Conservation (phyloP, 2,888 invertebrate genomes). For the Onchidella celtica region DNA sequence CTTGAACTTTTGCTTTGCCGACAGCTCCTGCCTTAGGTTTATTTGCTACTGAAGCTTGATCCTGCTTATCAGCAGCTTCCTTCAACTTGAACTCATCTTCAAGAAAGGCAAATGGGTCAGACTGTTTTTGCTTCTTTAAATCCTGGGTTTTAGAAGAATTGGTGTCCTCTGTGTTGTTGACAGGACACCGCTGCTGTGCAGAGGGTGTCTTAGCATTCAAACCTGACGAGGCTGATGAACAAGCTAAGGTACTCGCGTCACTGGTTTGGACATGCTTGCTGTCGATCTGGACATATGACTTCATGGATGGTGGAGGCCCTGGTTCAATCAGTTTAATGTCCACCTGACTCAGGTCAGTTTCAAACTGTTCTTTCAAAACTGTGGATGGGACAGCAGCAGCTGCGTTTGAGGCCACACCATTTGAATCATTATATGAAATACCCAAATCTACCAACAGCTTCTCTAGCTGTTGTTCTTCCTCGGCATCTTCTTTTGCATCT, state of each 20-base stretch:
- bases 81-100: constrained; percentile 25
- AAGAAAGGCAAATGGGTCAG: constrained; percentile 7
- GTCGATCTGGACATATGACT: neutral
- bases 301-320: neutral
- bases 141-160: neutral
- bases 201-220: no score
- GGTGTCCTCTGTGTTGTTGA: neutral
- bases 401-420: constrained; percentile 2
- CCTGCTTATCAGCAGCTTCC: neutral
- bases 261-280: no score
- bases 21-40: no score
- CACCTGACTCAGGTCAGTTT: neutral
- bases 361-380: no score
- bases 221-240: no score
- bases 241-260: no score
- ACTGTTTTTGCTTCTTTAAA: no score
- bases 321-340: neutral
- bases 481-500: constrained; percentile 2
- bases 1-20: no score
- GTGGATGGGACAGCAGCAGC: neutral
- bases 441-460: constrained; percentile 44
- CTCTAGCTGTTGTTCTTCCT: constrained; percentile 34
- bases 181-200: neutral
- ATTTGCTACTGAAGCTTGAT: no score
- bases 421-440: constrained; percentile 10